phyloP scores from a whole-genome alignment of 2,888 invertebrate species.

The Drosophila suboccidentalis region DNA sequence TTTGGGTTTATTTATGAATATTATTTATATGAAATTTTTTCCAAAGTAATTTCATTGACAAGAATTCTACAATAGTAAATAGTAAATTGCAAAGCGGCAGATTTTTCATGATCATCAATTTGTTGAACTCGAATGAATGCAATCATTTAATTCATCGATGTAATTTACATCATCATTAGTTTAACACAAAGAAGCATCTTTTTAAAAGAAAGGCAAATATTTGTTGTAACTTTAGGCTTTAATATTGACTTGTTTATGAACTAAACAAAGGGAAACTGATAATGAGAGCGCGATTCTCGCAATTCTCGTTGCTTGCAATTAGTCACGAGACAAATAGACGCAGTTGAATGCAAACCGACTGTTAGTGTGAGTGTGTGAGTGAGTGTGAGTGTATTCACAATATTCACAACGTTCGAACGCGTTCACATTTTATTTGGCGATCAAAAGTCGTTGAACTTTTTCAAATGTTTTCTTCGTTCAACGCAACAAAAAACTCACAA shows the following conservation, averaged over 20 bases:
- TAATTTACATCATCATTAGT: too few relatives aligned
- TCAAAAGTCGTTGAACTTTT: constrained; percentile 51
- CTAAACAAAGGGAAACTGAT: background rate
- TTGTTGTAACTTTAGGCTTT: background rate
- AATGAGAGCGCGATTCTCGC: background rate
- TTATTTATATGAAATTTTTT: too few relatives aligned
- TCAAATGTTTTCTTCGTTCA: constrained; percentile 2
- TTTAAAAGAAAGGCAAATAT: background rate
- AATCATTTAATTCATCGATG: too few relatives aligned
- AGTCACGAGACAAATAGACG: constrained; percentile 54
- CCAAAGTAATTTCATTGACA: too few relatives aligned
- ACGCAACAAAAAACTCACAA: background rate
- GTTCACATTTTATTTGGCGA: constrained; percentile 29
- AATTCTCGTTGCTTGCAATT: constrained; percentile 14
- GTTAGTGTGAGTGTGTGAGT: background rate
- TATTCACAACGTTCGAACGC: constrained; percentile 5
- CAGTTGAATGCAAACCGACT: constrained; percentile 6
- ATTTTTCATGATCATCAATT: too few relatives aligned
- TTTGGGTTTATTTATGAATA: too few relatives aligned
- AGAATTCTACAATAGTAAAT: too few relatives aligned
- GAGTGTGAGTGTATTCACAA: constrained; percentile 12
- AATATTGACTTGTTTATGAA: background rate
- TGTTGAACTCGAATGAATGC: too few relatives aligned
- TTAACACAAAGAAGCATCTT: background rate
- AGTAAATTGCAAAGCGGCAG: too few relatives aligned